Evolutionary conservation across 2,797 vertebrate genomes (phyloP).

Genomic region (Anas bernieri): DNA sequence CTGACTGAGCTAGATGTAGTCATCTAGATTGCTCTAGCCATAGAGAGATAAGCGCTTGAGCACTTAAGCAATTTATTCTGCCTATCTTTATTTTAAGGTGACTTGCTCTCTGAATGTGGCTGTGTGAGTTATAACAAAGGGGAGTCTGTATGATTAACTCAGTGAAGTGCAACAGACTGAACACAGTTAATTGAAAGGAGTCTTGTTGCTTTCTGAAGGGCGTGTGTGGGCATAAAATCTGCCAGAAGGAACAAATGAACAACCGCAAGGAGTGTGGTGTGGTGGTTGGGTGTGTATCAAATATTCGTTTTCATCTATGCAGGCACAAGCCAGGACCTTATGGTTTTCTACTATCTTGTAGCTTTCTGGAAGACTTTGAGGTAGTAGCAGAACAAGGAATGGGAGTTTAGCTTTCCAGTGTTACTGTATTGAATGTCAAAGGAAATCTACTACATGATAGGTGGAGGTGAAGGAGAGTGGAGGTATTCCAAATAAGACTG

Average conservation of each 20-base stretch:
- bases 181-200: not conserved
- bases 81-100: not conserved
- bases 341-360: not conserved
- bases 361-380: not conserved
- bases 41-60: not conserved
- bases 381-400: not conserved
- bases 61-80: not conserved
- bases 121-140: not conserved
- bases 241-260: not conserved
- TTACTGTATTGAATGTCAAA: not conserved
- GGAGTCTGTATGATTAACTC: constrained; percentile 29
- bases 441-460: not conserved
- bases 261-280: not conserved
- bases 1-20: not conserved
- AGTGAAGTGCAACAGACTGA: constrained; percentile 11
- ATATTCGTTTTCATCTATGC: constrained; percentile 39
- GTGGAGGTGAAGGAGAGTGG: not conserved
- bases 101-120: not conserved
- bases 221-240: not conserved
- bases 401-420: not conserved
- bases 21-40: not conserved
- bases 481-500: not conserved
- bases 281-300: not conserved
- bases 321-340: not conserved
- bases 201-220: not conserved